Evolutionary conservation across 1,140 invertebrate species (phyloP).

Genomic region (Orius insidiosus): DNA sequence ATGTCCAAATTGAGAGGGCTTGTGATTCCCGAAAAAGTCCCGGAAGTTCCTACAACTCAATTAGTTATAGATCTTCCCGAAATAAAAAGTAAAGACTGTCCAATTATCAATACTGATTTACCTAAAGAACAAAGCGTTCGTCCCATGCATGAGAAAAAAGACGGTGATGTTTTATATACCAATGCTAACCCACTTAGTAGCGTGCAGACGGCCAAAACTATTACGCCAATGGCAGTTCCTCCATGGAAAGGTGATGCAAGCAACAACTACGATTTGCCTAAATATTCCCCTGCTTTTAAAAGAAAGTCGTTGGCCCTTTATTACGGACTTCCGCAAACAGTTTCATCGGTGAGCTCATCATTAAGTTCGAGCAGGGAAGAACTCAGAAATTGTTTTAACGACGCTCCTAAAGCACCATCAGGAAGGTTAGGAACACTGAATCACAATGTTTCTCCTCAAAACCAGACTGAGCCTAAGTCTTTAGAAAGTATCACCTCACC

Average conservation of each 20-base stretch:
- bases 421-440: background rate
- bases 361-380: constrained; percentile 22
- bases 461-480: constrained; percentile 28
- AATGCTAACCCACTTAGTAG: constrained; percentile 1
- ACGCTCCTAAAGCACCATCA: constrained; percentile 7
- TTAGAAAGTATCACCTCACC: constrained; percentile 41
- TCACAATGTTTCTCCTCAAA: constrained; percentile 19
- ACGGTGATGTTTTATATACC: constrained; percentile 13
- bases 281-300: constrained; percentile 71
- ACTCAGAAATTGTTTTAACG: constrained; percentile 17
- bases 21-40: constrained; percentile 61
- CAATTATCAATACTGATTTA: background rate
- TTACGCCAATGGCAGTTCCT: constrained; percentile 16
- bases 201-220: constrained; percentile 9
- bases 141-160: background rate
- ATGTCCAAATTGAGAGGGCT: constrained; percentile 68
- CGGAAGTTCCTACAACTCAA: constrained; percentile 28
- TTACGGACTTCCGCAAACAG: constrained; percentile 30
- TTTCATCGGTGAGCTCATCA: constrained; percentile 21
- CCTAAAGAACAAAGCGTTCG: no score
- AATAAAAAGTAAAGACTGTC: constrained; percentile 47
- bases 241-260: constrained; percentile 34
- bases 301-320: constrained; percentile 47
- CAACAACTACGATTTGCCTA: constrained; percentile 40
- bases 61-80: constrained; percentile 52